phyloP scores from a whole-genome alignment of 2,797 vertebrate species.

The Pipistrellus nathusii region DNA sequence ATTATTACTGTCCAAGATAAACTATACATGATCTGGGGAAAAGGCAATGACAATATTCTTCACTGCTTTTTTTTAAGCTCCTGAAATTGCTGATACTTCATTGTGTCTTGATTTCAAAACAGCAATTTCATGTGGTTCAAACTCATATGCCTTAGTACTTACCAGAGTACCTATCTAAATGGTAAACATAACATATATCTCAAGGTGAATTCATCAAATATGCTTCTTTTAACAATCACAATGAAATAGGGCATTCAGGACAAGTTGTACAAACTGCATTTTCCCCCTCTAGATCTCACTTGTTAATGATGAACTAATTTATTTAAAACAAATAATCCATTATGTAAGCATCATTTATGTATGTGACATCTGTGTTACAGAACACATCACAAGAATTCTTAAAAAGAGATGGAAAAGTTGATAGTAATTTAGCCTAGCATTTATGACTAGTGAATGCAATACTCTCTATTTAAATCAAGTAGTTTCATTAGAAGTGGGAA shows the following conservation, averaged over 20 bases:
- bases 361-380: not conserved
- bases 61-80: not conserved
- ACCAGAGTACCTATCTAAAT: not conserved
- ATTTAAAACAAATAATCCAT: not conserved
- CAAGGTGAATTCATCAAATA: not conserved
- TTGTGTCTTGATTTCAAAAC: not conserved
- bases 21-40: not conserved
- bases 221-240: not conserved
- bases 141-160: not conserved
- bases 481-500: not conserved
- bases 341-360: conserved; percentile 4
- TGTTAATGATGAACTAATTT: not conserved
- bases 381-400: not conserved
- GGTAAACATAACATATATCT: not conserved
- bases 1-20: not conserved
- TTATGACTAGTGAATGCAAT: not conserved
- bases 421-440: not conserved
- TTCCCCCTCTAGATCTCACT: not conserved
- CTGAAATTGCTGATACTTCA: not conserved
- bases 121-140: not conserved
- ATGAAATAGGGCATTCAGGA: not conserved
- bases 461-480: not conserved
- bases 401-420: not conserved
- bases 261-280: not conserved
- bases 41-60: not conserved